A percentile compares a stretch with the other conserved stretches of the same genome.
These are phyloP conservation scores for Thamnophis elegans DNA, from an alignment of 2,797 vertebrate species.

Conservation along the genomic window DNA sequence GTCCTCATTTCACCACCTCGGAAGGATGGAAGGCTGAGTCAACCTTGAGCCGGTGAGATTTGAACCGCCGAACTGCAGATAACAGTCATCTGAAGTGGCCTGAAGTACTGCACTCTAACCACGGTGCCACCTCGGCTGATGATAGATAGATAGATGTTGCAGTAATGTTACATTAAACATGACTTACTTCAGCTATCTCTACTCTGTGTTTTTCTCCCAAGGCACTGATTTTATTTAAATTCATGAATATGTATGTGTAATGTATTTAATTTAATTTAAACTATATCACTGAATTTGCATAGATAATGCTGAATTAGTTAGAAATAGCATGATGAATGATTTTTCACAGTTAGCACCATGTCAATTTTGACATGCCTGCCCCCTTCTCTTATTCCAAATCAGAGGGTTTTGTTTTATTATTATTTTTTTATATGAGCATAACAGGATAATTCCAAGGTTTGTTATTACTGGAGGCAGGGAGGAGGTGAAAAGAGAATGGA, in stretches of 20 bases:
- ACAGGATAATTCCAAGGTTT: conserved; percentile 5
- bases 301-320: conserved; percentile 9
- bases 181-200: background rate
- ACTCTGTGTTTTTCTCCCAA: conserved; percentile 1
- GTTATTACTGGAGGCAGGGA: background rate
- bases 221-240: background rate
- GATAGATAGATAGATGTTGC: background rate
- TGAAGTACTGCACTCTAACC: too few relatives aligned
- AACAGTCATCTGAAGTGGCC: too few relatives aligned
- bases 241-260: background rate
- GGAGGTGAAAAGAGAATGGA: background rate
- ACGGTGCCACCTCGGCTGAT: too few relatives aligned
- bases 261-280: background rate
- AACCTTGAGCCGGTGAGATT: too few relatives aligned
- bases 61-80: too few relatives aligned
- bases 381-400: background rate
- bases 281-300: conserved; percentile 28
- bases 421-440: accelerated
- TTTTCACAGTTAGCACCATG: background rate
- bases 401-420: background rate
- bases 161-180: background rate
- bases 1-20: too few relatives aligned
- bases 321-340: conserved; percentile 41
- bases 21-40: too few relatives aligned
- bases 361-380: conserved; percentile 31